These are phyloP conservation scores for Cherax quadricarinatus DNA, from an alignment of 1,140 invertebrate species.

Conservation along the genomic window DNA sequence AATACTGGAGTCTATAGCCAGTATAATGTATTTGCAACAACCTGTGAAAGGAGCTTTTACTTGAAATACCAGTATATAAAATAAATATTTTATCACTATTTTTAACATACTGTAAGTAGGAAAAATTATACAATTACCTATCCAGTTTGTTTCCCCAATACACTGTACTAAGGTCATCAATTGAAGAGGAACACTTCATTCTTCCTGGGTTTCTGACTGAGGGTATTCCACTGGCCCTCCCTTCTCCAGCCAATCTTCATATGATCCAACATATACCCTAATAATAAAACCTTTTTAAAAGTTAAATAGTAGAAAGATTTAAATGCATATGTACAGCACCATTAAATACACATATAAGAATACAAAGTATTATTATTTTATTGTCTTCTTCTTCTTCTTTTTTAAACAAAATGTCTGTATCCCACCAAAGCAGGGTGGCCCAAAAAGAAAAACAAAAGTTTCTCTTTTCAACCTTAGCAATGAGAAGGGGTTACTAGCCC, in stretches of 20 bases:
- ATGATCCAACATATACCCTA: slow-evolving; percentile 42
- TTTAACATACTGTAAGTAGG: too few relatives aligned
- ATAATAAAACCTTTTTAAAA: neutral
- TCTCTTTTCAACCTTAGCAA: too few relatives aligned
- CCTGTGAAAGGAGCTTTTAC: too few relatives aligned
- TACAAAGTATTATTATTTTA: neutral
- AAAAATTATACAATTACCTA: too few relatives aligned
- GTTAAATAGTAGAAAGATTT: neutral
- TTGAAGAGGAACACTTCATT: neutral
- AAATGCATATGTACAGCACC: neutral
- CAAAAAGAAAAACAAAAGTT: too few relatives aligned
- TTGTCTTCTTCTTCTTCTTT: neutral
- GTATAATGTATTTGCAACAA: too few relatives aligned
- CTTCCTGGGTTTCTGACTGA: neutral
- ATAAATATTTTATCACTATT: too few relatives aligned
- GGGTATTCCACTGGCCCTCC: slow-evolving; percentile 26
- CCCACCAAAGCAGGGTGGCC: too few relatives aligned
- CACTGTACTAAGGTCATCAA: neutral
- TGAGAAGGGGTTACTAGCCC: too few relatives aligned
- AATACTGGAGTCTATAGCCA: too few relatives aligned
- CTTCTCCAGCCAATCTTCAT: slow-evolving; percentile 38
- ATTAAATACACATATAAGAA: neutral
- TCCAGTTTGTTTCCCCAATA: neutral
- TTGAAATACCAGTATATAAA: too few relatives aligned
- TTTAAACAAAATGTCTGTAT: too few relatives aligned